Base-by-base conservation (phyloP, 1,140 invertebrate genomes). In the Zaprionus camerounensis region DNA sequence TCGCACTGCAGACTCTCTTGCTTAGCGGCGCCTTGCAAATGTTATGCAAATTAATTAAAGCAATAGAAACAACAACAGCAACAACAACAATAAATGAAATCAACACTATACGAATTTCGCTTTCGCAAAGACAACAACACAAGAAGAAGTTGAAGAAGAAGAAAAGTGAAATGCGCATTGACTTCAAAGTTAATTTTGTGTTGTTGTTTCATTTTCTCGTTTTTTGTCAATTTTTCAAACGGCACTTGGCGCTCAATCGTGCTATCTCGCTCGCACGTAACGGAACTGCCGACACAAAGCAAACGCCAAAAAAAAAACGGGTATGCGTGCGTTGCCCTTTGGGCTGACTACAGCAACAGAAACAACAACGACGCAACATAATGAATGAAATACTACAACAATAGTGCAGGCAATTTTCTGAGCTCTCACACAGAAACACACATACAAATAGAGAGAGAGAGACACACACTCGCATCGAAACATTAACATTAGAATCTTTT, bases 91-190 rank as follows among this genome's bases (percentile, higher is more conserved):
- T 53, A 71, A 71, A 71, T 80, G 80, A 83, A 83, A 72, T 83
- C 72, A 81, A 80, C 41, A 46, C 41, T 74, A 80, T 63, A 78
- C 69, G 78, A 85, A 85, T 78, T 84, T 84, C 78, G 82, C 82
- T 84, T 84, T 84, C 78, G 78, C 78, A 78, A 78, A 71, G 57
- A 71, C 71, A 44, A 78, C 51, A 66, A 66, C 65, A 69, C 56
- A 67, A 71, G 57, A 67, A 71, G 57, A 81, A 57, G 41, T 71
- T 7, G 28, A 75, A 79, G 49, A 51, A 71, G 66, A 79, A 64
- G 88, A 78, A 86, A 87, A 86, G 84, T 88, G 85, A 87, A 87
- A 87, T 90, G 84, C 85, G 81, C 81, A 86, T 88, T 80, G 82
- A 80, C 74, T 80, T 78, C 70, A 79, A 67, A 80, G 56, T 56